Evolutionary conservation across 2,113 vertebrate species (phyloP).

Genomic region (Galemys pyrenaicus): DNA sequence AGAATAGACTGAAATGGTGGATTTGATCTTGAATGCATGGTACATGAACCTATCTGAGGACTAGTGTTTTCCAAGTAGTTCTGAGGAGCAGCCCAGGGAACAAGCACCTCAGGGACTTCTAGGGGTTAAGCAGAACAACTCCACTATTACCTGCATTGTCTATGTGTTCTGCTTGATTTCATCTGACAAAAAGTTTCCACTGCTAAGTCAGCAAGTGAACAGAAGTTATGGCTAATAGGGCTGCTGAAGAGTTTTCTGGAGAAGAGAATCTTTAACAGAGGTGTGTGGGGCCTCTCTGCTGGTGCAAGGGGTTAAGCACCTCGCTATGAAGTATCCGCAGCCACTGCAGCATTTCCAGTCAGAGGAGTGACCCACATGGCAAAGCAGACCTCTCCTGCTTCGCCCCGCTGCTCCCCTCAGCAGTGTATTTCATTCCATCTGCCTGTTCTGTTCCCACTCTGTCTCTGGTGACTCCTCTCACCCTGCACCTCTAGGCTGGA

Average conservation of each 20-base stretch:
- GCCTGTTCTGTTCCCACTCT: too few relatives aligned
- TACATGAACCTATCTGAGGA: background rate
- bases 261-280: slow-evolving; percentile 25
- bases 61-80: background rate
- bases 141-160: background rate
- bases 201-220: slow-evolving; percentile 54
- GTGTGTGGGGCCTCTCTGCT: too few relatives aligned
- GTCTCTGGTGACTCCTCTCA: too few relatives aligned
- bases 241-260: slow-evolving; percentile 42
- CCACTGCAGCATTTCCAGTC: too few relatives aligned
- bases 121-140: background rate
- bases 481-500: too few relatives aligned
- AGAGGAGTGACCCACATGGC: too few relatives aligned
- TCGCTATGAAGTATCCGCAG: too few relatives aligned
- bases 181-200: slow-evolving; percentile 68
- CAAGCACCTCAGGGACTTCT: background rate
- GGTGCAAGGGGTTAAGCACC: too few relatives aligned
- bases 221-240: background rate
- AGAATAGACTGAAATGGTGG: background rate
- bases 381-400: too few relatives aligned
- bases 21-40: background rate
- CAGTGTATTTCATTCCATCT: too few relatives aligned
- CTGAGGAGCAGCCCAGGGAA: background rate
- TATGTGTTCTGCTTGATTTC: slow-evolving; percentile 59
- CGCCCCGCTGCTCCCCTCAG: too few relatives aligned